Base-by-base conservation (phyloP, 2,797 vertebrate species). In the Salarias fasciatus region DNA sequence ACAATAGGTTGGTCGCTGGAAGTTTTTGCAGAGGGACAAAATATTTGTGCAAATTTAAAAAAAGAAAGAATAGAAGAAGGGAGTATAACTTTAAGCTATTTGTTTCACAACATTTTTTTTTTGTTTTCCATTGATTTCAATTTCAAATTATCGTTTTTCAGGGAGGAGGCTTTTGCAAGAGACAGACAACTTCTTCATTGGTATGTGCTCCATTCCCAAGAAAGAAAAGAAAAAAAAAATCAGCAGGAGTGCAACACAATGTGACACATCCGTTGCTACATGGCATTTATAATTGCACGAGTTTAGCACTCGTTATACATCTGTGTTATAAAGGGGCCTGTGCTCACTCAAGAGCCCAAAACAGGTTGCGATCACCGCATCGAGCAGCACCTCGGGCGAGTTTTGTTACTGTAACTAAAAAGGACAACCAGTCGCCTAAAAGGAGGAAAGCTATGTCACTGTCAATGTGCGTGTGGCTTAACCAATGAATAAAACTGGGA, bases 401-500 rank as follows among this genome's bases (percentile, higher is more conserved):
- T 57, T 33, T 77, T 79, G 58, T 87, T 79, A 79, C 68, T 50
- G 45, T 79, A 82, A 85, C 70, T 69, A 50, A 74, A 79, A 72
- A 82, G 64, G 77, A 86, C 81, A 84, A 79, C 46, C 59, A 41
- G 69, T 55, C 53, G 37, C 57, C 13, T 12, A 64, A 69, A 79
- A 76, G 87, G 64, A 83, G 70, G 55, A 82, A 88, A 86, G 46
- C 54, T 42, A 50, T 89, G 90, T 88, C 77, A 62, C 66, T 84
- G 89, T 86, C 87, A 69, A 8, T 42, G 69, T 66, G 80, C 75
- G 85, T 85, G 60, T 29, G 51, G 54, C 47, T 69, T 41, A 61
- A 76, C 49, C 50, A 42, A 74, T 14, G 53, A 67, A 75, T 66
- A 46, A 29, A 61, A 52, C 41, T 41, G 48, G 13, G 35, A 64